phyloP scores from a whole-genome alignment of 2,113 vertebrate species.

The Syngnathus floridae region DNA sequence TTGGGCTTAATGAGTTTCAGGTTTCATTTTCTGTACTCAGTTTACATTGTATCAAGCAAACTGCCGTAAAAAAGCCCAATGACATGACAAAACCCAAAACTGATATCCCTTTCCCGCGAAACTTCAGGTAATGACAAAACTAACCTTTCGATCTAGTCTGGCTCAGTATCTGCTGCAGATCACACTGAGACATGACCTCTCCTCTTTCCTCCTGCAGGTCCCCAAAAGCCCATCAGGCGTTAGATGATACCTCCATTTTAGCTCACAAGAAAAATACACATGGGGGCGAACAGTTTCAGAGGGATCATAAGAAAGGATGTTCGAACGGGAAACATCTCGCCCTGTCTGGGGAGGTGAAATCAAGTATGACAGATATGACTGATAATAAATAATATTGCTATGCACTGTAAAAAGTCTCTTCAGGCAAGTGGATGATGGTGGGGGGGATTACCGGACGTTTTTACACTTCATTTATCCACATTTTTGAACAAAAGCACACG shows the following conservation, averaged over 20 bases:
- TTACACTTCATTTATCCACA: background rate
- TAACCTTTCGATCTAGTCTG: conserved; percentile 45
- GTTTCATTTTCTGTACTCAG: background rate
- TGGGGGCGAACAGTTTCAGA: conserved; percentile 28
- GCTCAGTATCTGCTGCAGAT: conserved; percentile 54
- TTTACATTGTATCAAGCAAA: background rate
- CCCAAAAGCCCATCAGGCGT: conserved; percentile 46
- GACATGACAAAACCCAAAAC: background rate
- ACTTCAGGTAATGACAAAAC: conserved; percentile 24
- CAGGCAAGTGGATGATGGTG: background rate
- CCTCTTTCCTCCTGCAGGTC: conserved; percentile 53
- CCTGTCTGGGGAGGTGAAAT: conserved; percentile 39
- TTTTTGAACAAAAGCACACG: background rate
- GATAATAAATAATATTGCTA: background rate
- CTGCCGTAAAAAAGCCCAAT: background rate
- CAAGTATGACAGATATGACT: background rate
- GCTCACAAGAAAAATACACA: conserved; percentile 33
- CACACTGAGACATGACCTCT: conserved; percentile 53
- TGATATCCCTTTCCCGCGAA: conserved; percentile 8
- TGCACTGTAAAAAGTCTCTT: background rate
- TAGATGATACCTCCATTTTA: conserved; percentile 54
- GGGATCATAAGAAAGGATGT: conserved; percentile 44
- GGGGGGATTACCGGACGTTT: background rate
- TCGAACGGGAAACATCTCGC: conserved; percentile 43
- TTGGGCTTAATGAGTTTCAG: background rate